These are phyloP conservation scores for Montipora capitata DNA, from an alignment of 92 coral and sea anemone genomes.

Conservation along the genomic window DNA sequence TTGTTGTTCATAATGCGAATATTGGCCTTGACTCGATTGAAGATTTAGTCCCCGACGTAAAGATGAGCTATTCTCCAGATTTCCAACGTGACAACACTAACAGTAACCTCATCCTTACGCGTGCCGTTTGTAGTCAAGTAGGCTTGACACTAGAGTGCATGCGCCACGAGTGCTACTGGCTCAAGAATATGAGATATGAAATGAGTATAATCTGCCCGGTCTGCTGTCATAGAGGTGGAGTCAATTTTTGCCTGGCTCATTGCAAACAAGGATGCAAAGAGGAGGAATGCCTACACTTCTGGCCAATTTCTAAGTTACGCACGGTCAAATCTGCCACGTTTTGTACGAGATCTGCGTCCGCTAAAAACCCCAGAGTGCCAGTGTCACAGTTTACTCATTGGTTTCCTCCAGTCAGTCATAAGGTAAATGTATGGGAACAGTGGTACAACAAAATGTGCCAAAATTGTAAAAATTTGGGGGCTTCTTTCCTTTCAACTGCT, in stretches of 20 bases:
- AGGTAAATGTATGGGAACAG: neutral
- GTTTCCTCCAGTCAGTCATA: neutral
- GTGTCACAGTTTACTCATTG: slow-evolving; percentile 25
- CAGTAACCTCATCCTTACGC: neutral
- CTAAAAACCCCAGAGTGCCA: slow-evolving; percentile 2
- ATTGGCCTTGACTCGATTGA: neutral
- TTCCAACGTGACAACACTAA: neutral
- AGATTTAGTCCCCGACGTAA: neutral
- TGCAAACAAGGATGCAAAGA: slow-evolving; percentile 16
- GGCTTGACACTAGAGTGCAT: slow-evolving; percentile 13
- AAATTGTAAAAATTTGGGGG: neutral
- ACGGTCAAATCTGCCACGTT: neutral
- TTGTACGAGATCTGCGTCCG: slow-evolving; percentile 13
- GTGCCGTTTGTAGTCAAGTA: neutral
- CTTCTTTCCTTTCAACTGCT: no score
- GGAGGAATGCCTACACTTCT: slow-evolving; percentile 60
- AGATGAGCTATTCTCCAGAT: neutral
- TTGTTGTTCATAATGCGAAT: slow-evolving; percentile 14
- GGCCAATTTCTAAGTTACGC: slow-evolving; percentile 18
- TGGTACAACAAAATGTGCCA: no score
- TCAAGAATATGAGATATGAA: slow-evolving; percentile 29
- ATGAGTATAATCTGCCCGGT: slow-evolving; percentile 12
- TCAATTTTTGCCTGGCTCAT: slow-evolving; percentile 4
- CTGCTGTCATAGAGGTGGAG: slow-evolving; percentile 10
- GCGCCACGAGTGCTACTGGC: slow-evolving; percentile 42